phyloP scores from a whole-genome alignment of 2,797 vertebrate species.

The Fratercula arctica region DNA sequence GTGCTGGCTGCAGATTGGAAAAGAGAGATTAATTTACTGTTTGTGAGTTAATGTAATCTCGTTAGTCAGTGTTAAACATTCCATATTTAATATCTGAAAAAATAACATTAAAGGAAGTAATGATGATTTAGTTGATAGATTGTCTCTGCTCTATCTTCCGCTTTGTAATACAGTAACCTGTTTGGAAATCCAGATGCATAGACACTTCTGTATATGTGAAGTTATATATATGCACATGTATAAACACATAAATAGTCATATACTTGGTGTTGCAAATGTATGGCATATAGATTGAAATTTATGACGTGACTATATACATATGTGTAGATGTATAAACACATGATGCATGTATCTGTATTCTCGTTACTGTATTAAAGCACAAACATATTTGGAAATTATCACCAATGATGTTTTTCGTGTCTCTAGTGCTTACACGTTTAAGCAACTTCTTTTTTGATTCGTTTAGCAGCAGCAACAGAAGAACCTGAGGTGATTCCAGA shows the following conservation, averaged over 20 bases:
- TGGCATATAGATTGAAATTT: background rate
- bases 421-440: constrained; percentile 17
- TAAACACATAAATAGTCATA: background rate
- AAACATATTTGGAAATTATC: background rate
- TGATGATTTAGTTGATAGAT: background rate
- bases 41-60: background rate
- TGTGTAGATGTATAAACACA: background rate
- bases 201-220: background rate
- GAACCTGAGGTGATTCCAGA: constrained; percentile 97
- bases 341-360: background rate
- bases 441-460: constrained; percentile 61
- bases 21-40: background rate
- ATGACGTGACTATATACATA: background rate
- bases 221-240: background rate
- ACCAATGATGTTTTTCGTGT: background rate
- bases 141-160: background rate
- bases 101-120: background rate
- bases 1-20: background rate
- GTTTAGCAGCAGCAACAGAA: constrained; percentile 90
- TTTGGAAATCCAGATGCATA: background rate
- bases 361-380: background rate
- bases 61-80: background rate
- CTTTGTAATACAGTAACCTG: background rate
- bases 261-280: background rate
- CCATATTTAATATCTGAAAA: background rate